These are phyloP conservation scores for Hyperoplus immaculatus DNA, from an alignment of 2,797 vertebrate genomes.

Conservation along the genomic window DNA sequence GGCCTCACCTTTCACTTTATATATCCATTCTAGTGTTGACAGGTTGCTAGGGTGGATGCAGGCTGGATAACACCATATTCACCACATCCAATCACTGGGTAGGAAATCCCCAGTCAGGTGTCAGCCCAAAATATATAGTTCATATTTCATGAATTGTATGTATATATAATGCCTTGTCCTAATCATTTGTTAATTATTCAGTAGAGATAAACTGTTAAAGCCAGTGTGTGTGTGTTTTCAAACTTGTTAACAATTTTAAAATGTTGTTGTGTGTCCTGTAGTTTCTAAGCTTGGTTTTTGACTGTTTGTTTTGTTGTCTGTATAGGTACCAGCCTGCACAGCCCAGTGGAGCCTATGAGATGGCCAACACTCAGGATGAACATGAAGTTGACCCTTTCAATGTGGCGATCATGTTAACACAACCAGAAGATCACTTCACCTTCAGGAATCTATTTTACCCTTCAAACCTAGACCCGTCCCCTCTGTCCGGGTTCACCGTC, in stretches of 20 bases:
- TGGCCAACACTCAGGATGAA: constrained; percentile 91
- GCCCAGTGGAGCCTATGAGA: constrained; percentile 88
- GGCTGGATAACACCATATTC: background rate
- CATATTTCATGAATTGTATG: background rate
- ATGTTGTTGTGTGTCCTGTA: background rate
- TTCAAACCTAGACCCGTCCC: constrained; percentile 87
- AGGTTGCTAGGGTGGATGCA: background rate
- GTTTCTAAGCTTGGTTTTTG: background rate
- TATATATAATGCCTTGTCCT: background rate
- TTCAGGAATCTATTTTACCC: constrained; percentile 86
- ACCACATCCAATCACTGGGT: background rate
- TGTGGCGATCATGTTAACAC: constrained; percentile 87
- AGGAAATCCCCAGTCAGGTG: background rate
- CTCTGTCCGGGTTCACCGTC: constrained; percentile 88
- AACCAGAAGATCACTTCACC: constrained; percentile 81
- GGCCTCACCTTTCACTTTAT: background rate
- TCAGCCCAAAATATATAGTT: background rate
- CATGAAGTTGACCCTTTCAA: constrained; percentile 83
- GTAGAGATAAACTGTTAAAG: background rate
- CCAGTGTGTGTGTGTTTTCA: background rate
- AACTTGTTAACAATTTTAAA: background rate
- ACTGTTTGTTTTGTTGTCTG: background rate
- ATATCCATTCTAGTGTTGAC: background rate
- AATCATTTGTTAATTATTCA: constrained; percentile 1
- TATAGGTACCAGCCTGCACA: constrained; percentile 93